A percentile compares a stretch with the other conserved stretches of the same genome.
Conservation (phyloP, 2,888 invertebrate genomes). For the Tipula lateralis region DNA sequence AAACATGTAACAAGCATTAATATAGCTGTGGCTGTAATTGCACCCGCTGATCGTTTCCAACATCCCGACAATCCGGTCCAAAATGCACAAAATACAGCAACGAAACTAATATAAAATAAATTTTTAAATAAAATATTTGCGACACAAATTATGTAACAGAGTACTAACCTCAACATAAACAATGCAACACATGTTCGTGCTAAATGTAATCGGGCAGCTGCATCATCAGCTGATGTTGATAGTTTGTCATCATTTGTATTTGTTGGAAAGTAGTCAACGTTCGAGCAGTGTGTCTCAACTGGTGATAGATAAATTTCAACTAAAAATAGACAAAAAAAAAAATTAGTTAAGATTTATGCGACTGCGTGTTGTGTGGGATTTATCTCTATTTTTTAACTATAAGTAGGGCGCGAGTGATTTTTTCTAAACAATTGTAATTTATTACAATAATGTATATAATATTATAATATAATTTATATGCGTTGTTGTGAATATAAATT, state of each 20-base stretch:
- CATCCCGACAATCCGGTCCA: conserved; percentile 95
- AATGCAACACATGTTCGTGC: conserved; percentile 89
- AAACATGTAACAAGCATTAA: conserved; percentile 60
- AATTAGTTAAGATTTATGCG: background rate
- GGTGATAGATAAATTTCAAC: conserved; percentile 85
- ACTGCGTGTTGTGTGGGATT: background rate
- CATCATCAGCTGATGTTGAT: conserved; percentile 54
- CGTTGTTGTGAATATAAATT: background rate
- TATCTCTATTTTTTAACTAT: background rate
- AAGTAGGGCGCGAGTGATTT: background rate
- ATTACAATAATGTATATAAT: background rate
- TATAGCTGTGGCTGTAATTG: conserved; percentile 89
- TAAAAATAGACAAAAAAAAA: conserved; percentile 49
- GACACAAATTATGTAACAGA: too few relatives aligned
- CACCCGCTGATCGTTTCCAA: conserved; percentile 91
- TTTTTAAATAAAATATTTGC: too few relatives aligned
- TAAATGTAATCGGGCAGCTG: conserved; percentile 79
- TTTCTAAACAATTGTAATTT: background rate
- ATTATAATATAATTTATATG: too few relatives aligned
- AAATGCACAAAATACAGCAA: conserved; percentile 87
- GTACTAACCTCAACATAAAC: conserved; percentile 64
- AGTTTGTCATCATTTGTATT: conserved; percentile 45
- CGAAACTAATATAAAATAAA: conserved; percentile 74
- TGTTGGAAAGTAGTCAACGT: conserved; percentile 84
- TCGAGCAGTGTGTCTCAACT: conserved; percentile 91